These are phyloP conservation scores for Vireo altiloquus DNA, from an alignment of 2,113 vertebrate species.

Conservation along the genomic window DNA sequence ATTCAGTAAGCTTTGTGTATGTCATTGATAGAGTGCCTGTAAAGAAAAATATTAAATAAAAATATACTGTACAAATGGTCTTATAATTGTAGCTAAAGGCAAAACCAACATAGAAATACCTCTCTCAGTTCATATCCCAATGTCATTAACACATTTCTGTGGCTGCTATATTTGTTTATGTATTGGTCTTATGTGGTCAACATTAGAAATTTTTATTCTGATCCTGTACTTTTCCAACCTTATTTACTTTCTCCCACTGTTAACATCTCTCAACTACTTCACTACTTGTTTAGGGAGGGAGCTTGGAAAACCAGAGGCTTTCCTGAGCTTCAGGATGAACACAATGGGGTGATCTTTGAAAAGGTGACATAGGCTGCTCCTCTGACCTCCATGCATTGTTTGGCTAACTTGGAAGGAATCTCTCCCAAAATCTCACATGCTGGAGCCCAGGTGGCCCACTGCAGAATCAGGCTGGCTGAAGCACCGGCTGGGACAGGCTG, in stretches of 20 bases:
- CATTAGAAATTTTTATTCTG: not conserved
- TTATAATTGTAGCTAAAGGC: constrained; percentile 26
- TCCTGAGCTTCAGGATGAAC: not conserved
- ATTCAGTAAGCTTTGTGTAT: constrained; percentile 20
- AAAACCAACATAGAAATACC: constrained; percentile 15
- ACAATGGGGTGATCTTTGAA: not conserved
- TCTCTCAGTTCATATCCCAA: not conserved
- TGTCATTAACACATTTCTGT: not conserved
- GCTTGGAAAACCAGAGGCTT: not conserved
- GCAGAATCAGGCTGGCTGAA: not conserved
- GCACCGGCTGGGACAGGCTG: not conserved
- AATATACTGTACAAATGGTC: constrained; percentile 5
- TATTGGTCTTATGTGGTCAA: not conserved
- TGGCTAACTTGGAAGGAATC: not conserved
- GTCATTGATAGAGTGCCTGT: not conserved
- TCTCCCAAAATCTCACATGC: not conserved
- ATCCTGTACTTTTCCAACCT: not conserved
- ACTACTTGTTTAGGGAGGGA: not conserved
- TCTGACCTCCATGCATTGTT: fast-evolving
- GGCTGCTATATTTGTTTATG: not conserved
- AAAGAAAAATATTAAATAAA: constrained; percentile 37
- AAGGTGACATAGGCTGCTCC: not conserved
- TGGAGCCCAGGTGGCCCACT: not conserved
- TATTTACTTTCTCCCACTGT: not conserved
- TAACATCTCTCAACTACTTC: not conserved